Base-by-base conservation (phyloP, 2,113 vertebrate genomes). In the Semicossyphus pulcher region DNA sequence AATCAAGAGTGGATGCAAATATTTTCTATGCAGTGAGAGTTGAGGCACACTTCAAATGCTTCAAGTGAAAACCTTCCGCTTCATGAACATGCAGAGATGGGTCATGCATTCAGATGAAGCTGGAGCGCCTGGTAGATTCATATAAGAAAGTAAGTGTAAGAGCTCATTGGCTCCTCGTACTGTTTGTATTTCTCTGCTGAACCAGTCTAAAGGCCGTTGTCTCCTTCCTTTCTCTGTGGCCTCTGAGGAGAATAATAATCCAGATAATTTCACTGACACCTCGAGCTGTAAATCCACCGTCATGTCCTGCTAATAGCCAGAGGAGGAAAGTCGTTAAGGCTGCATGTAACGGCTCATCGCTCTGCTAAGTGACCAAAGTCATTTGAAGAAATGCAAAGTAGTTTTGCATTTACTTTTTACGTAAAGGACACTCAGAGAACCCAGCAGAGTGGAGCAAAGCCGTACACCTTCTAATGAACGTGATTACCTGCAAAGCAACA, bases 301-400 rank as follows among this genome's bases (percentile, higher is more conserved):
- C 53, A 53, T 51, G 56, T 60, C 78, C 54, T 11, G 53, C 34
- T 76, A 77, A 74, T 56, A 61, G 49, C 75, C 7, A 9, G 48
- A 82, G 57, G 72, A 81, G 67, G 70, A 58, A 39, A 53, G 78
- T 81, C 49, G 4, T 84, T 80, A 64, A n/a, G 4, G 36, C 83
- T 1, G 64, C 8, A 15, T 2, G 41, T 15, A 62, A 60, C 29
- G 39, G 26, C 65, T 85, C 62, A 42, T 57, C 23, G 26, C 81
- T 81, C 48, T 3, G 2, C 76, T 68, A 83, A 80, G 72, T 78
- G 80, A 60, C 74, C 76, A 80, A 72, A 85, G 68, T 81, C 59
- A 71, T 72, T 71, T 11, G 5, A 41, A 51, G 64, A 29, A 72
- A 75, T 26, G 28, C 37, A 9, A 70, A 80, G 29, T 45, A 9